A percentile compares a stretch with the other conserved stretches of the same genome.
phyloP scores from a whole-genome alignment of 2,888 invertebrate species.

The Orgyia antiqua region DNA sequence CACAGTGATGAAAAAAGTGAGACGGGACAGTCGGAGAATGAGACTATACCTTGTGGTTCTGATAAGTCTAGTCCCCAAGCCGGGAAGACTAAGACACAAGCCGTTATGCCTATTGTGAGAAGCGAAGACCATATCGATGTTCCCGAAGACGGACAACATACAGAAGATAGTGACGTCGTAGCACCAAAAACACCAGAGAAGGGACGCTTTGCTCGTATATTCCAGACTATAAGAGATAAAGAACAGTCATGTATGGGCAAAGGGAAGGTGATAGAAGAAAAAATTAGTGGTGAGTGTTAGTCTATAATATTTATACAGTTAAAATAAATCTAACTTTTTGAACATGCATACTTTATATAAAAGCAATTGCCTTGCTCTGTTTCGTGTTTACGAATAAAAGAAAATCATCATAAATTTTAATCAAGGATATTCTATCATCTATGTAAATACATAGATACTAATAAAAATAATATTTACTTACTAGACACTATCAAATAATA shows the following conservation, averaged over 20 bases:
- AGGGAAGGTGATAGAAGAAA: slow-evolving; percentile 70
- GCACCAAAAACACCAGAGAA: slow-evolving; percentile 57
- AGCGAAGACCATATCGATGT: slow-evolving; percentile 63
- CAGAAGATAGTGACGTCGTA: slow-evolving; percentile 57
- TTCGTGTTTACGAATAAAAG: no score
- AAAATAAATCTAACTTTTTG: no score
- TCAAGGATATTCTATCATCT: no score
- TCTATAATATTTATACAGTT: no score
- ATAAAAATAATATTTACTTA: no score
- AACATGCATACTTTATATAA: no score
- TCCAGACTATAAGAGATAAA: slow-evolving; percentile 64
- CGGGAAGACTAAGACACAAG: slow-evolving; percentile 66
- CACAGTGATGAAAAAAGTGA: slow-evolving; percentile 69
- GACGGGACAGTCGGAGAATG: slow-evolving; percentile 66
- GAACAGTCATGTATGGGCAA: slow-evolving; percentile 71
- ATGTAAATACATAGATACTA: no score
- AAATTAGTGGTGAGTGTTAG: slow-evolving; percentile 51
- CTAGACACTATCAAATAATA: no score
- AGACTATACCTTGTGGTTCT: slow-evolving; percentile 69
- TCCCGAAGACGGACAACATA: slow-evolving; percentile 33
- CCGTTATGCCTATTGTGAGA: slow-evolving; percentile 68
- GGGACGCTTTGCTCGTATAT: slow-evolving; percentile 61
- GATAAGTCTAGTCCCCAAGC: slow-evolving; percentile 69
- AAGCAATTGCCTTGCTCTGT: no score
- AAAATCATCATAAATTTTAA: no score